Base-by-base conservation (phyloP, 2,113 vertebrate genomes). In the Equus przewalskii region DNA sequence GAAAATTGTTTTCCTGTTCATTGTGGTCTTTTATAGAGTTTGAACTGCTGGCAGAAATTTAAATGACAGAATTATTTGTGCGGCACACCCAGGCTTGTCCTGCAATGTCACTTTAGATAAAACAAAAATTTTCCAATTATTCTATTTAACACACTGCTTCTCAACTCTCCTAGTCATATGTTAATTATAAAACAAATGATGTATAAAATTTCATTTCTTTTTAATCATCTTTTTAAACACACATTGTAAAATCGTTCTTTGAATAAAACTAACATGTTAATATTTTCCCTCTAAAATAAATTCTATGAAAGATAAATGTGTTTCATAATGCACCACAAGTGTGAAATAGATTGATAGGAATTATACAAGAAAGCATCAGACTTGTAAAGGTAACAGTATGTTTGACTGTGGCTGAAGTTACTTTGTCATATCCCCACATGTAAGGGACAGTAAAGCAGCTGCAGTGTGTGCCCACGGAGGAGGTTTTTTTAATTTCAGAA, bases 201-300 rank as follows among this genome's bases (percentile, higher is more conserved):
- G 2, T 51, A 24, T 94, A 78, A 72, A 83, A 60, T 65, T 80
- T 72, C 10, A 33, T 89, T 54, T 58, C 58, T 56, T 84, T 95
- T 87, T 70, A 49, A 82, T 93, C 60, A 33, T 72, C 54, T 87
- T 75, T 83, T 51, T 49, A 88, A 84, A 78, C 14, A 91, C 16
- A 94, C 2, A n/a, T 83, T 60, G 5, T 93, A 28, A 93, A 70
- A 76, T 60, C 26, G 76, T 70, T 92, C 90, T 86, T 96, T 86
- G 82, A 87, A 46, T 81, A 67, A 88, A 95, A 69, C 7, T 73
- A 33, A 41, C 58, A n/a, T 24, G 36, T 83, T 64, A 60, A 24
- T 72, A 14, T 82, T 85, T 82, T 46, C 30, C 82, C 30, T 62
- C 36, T 51, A 26, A 36, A 89, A 84, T 79, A 41, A 87, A 69